Percentiles rank a stretch among this genome's conserved stretches.
phyloP scores from a whole-genome alignment of 2,797 vertebrate genomes.

The Xenopus petersii region DNA sequence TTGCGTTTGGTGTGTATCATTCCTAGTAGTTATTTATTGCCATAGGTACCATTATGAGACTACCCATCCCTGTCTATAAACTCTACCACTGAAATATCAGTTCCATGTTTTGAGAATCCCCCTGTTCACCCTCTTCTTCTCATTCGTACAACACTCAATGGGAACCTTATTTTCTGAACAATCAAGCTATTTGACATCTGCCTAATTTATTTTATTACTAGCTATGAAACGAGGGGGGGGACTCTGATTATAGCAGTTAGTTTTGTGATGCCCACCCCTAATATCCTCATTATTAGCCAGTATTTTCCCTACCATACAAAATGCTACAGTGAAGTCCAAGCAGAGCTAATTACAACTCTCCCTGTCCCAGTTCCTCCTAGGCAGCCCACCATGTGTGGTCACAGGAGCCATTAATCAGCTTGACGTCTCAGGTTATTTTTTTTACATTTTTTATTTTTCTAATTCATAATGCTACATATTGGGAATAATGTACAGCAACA shows the following conservation, averaged over 20 bases:
- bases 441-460: not conserved
- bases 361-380: not conserved
- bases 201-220: not conserved
- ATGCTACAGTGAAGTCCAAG: not conserved
- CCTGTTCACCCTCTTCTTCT: too few relatives aligned
- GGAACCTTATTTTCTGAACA: too few relatives aligned
- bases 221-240: too few relatives aligned
- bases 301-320: constrained; percentile 1
- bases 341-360: constrained; percentile 26
- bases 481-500: constrained; percentile 43
- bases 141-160: too few relatives aligned
- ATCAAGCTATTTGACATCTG: not conserved
- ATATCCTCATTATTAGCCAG: constrained; percentile 12
- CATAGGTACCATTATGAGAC: too few relatives aligned
- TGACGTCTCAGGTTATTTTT: constrained; percentile 21
- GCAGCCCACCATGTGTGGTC: constrained; percentile 17
- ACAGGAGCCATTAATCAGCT: constrained; percentile 37
- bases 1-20: too few relatives aligned
- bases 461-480: constrained; percentile 39
- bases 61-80: too few relatives aligned
- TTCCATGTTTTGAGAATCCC: too few relatives aligned
- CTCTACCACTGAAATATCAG: too few relatives aligned
- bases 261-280: not conserved
- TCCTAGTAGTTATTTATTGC: too few relatives aligned
- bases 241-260: not conserved